Evolutionary conservation across 2,888 invertebrate species (phyloP).

Genomic region (Ctena decussata): DNA sequence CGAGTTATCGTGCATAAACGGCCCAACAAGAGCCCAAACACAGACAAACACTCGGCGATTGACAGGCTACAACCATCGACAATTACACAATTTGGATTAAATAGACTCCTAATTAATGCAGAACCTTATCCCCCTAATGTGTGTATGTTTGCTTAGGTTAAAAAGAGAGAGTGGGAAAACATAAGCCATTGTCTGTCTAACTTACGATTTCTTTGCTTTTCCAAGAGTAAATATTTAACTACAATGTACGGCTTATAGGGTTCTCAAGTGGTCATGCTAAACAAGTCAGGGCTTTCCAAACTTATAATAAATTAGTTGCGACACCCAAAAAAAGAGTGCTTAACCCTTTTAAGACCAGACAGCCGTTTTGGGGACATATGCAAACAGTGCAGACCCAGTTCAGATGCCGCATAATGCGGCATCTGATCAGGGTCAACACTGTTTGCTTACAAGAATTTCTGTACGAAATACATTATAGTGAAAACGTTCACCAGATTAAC

Average conservation of each 20-base stretch:
- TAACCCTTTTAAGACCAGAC: no score
- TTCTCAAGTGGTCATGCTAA: slow-evolving; percentile 18
- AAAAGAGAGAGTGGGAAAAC: slow-evolving; percentile 59
- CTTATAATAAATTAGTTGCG: no score
- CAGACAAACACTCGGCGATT: slow-evolving; percentile 48
- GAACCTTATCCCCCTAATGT: slow-evolving; percentile 47
- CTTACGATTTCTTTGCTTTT: slow-evolving; percentile 42
- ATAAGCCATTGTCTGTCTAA: slow-evolving; percentile 41
- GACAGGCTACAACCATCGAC: slow-evolving; percentile 41
- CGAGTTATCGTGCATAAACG: slow-evolving; percentile 50
- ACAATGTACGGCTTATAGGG: slow-evolving; percentile 39
- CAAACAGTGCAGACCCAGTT: no score
- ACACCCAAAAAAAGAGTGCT: no score
- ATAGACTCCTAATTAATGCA: slow-evolving; percentile 60
- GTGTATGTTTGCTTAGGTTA: slow-evolving; percentile 52
- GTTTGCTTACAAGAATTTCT: no score
- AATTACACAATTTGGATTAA: slow-evolving; percentile 34
- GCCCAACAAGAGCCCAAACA: slow-evolving; percentile 55
- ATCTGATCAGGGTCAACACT: no score
- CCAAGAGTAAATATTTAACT: slow-evolving; percentile 62
- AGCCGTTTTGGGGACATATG: no score
- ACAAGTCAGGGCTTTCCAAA: slow-evolving; percentile 20
- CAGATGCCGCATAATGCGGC: no score
- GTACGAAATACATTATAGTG: no score
- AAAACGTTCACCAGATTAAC: no score